A percentile compares a stretch with the other conserved stretches of the same genome.
These are phyloP conservation scores for Drosophila prolongata DNA, from an alignment of 2,888 invertebrate genomes.

Conservation along the genomic window DNA sequence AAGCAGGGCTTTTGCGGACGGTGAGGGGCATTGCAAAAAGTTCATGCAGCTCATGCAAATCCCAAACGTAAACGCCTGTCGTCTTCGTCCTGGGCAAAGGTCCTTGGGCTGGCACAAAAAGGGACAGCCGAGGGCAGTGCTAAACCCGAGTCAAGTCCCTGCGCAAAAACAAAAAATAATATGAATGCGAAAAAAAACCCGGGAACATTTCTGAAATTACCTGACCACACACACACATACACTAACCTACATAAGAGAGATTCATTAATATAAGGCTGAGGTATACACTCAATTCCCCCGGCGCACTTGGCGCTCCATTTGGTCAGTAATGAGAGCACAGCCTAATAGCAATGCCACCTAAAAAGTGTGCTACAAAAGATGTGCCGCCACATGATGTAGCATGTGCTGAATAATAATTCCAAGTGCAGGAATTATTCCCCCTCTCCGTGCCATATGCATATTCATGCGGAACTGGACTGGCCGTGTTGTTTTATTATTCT, in stretches of 20 bases:
- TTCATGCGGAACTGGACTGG: conserved; percentile 52
- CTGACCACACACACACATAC: conserved; percentile 53
- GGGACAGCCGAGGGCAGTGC: conserved; percentile 57
- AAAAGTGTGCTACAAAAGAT: conserved; percentile 48
- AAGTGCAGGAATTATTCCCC: not conserved
- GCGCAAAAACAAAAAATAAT: conserved; percentile 40
- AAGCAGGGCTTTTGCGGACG: conserved; percentile 8
- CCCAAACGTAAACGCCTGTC: conserved; percentile 72
- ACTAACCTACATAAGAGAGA: conserved; percentile 5
- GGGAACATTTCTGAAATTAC: conserved; percentile 72
- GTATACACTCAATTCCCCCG: conserved; percentile 62
- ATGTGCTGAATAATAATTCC: conserved; percentile 14
- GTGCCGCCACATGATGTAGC: conserved; percentile 23
- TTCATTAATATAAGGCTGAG: conserved; percentile 27
- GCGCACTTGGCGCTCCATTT: conserved; percentile 28
- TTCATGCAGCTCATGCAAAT: conserved; percentile 73
- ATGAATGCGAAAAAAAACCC: conserved; percentile 24
- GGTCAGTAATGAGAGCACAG: conserved; percentile 39
- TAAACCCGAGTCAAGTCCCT: conserved; percentile 68
- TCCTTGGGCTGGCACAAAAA: conserved; percentile 48
- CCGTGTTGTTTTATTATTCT: conserved; percentile 48
- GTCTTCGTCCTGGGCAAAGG: conserved; percentile 47
- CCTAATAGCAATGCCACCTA: conserved; percentile 49
- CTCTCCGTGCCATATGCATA: conserved; percentile 55
- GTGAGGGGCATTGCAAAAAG: conserved; percentile 25